Base-by-base conservation (phyloP, 1,140 invertebrate genomes). In the Matsumurasca onukii region DNA sequence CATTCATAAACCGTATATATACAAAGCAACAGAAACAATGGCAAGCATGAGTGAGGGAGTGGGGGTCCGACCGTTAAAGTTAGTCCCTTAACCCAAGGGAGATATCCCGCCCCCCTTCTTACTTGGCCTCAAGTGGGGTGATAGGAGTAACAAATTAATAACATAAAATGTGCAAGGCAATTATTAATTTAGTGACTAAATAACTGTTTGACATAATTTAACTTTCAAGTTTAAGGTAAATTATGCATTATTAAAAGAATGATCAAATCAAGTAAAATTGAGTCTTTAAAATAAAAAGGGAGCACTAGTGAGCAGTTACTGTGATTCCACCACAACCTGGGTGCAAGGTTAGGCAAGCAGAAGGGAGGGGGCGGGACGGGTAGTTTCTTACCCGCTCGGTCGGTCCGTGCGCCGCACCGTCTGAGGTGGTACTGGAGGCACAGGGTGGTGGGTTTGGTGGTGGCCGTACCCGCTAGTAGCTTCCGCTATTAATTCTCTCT, bases 401-500 rank as follows among this genome's bases (percentile, higher is more conserved):
- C 34, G 51, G 64, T 31, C 69, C 25, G 69, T 49, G 69, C 31
- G 66, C 30, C 52, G 69, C 27, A 34, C 51, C 49, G 66, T 67
- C 48, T 51, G 48, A 67, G 49, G 49, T 51, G 39, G 52, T 24
- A 55, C 13, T 57, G 68, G 63, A 55, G 49, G 29, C 22, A 34
- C 57, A 31, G 66, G 65, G 34, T 48, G 30, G 65, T 66, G 66
- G 69, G 20, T 59, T 25, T 25, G 29, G 22, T 76, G 77, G 75
- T 79, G 78, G 76, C 75, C 76, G 71, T 30, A 73, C 74, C 69
- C 76, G 73, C 55, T 31, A 45, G 74, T 74, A 72, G 73, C 71
- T 57, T 77, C 77, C 65, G 66, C 69, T 51, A 71, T 71, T 29
- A 71, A 61, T 27, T 71, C 68, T 71, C 73, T 75, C 70, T 73